Base-by-base conservation (phyloP, 2,888 invertebrate genomes). In the Diaprepes abbreviatus region DNA sequence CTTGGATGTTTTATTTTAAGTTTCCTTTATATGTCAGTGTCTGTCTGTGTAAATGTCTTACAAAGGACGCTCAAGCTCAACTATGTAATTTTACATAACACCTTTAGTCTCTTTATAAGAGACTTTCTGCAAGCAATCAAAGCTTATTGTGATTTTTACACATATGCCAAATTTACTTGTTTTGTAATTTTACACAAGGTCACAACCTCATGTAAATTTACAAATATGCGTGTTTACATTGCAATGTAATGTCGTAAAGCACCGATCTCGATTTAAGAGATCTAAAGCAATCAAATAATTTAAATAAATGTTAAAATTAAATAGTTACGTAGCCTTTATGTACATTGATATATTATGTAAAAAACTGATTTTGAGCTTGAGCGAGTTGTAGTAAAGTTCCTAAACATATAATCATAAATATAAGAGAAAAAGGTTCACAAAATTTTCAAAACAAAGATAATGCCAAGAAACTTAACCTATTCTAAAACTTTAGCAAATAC, bases 401-500 rank as follows among this genome's bases (percentile, higher is more conserved):
- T 63, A 68, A 58, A 50, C 33, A 38, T 54, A 24, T 35, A 66
- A 48, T 58, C 16, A 50, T 58, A 38, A 36, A 48, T 65, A 31
- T 14, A 17, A 28, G 5, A 52, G 31, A 59, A 68, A 69, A 70
- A 66, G 70, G 70, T 70, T 70, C 70, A 70, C 70, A 59, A 66
- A 66, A 70, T 66, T 66, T 66, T 28, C 58, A 66, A 62, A 57
- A 55, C 28, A 62, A 16, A 57, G 57, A 40, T 52, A 69, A 64
- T 80, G 80, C 81, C 80, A 81, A 81, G 67, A 74, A 70, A 77
- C 78, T 80, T 79, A 77, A 75, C 76, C 81, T 79, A 82, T 81
- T 82, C 81, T 82, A 82, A 82, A 77, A 75, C 76, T 77, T 79
- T 78, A 78, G 77, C 77, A 75, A 76, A 77, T 78, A 64, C 79